phyloP scores from a whole-genome alignment of 1,140 invertebrate genomes.

The Brachystomella parvula region DNA sequence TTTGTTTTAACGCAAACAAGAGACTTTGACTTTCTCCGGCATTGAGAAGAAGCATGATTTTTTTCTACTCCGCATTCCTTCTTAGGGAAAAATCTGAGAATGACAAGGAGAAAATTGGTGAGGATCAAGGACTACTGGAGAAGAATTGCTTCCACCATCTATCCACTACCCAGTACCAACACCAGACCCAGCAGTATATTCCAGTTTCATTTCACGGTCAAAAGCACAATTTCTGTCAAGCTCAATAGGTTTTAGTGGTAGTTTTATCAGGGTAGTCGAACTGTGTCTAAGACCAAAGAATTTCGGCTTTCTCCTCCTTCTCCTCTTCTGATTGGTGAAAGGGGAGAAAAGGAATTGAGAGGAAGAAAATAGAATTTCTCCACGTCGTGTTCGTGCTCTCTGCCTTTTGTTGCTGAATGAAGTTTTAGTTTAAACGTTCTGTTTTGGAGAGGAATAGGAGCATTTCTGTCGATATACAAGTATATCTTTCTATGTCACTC shows the following conservation, averaged over 20 bases:
- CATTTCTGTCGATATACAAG: too few relatives aligned
- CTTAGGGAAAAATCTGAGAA: too few relatives aligned
- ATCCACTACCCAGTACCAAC: neutral
- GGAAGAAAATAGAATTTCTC: neutral
- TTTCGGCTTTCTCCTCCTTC: neutral
- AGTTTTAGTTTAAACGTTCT: too few relatives aligned
- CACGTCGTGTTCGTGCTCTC: too few relatives aligned
- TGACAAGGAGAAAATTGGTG: neutral
- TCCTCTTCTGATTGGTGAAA: neutral
- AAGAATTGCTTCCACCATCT: neutral
- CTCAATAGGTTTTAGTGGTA: neutral
- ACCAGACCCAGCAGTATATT: neutral
- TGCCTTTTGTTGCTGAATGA: too few relatives aligned
- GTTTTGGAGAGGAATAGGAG: too few relatives aligned
- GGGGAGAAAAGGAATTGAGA: neutral
- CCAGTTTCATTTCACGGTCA: conserved; percentile 1
- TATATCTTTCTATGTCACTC: too few relatives aligned
- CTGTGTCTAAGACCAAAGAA: too few relatives aligned
- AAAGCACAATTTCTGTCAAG: conserved; percentile 4
- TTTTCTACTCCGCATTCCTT: too few relatives aligned
- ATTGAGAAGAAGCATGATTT: too few relatives aligned
- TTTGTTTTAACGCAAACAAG: too few relatives aligned
- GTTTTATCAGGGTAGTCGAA: neutral
- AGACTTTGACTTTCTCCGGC: too few relatives aligned
- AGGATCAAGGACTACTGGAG: neutral